Base-by-base conservation (phyloP, 2,888 invertebrate species). In the Nomada goodeniana region DNA sequence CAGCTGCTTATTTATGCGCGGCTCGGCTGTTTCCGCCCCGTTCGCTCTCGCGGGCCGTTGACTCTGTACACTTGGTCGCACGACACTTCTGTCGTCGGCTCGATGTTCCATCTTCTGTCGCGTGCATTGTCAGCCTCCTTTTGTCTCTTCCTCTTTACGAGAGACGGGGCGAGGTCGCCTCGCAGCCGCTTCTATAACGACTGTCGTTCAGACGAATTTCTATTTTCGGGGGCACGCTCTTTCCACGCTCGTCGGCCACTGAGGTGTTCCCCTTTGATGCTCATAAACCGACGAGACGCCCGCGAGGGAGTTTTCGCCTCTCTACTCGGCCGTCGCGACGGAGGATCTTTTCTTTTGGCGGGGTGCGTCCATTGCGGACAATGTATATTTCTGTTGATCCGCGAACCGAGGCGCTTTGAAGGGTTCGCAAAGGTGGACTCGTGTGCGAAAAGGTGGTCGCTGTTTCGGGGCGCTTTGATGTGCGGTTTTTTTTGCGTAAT, bases 1-100 rank as follows among this genome's bases (percentile, higher is more conserved):
- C 88, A 88, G 71, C 77, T 85, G 85, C 87, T 91, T 91, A 91
- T 91, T 91, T 91, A 91, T 90, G 89, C 86, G 82, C 84, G 82
- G 84, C 85, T 85, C 85, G 70, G 86, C 82, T 84, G 87, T 89
- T 91, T 91, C 91, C 91, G 90, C 89, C 88, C 88, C 88, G 88
- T 91, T 86, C 89, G 88, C 86, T 60, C 77, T 83, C 77, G 83
- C 89, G 89, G 91, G 89, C 85, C 91, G 86, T 91, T 91, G 90
- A 90, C 91, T 89, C 86, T 84, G 76, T 82, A 83, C 82, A 88
- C 89, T 89, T 87, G 76, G 83, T 83, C 86, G 80, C 85, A 81
- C 83, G 84, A 83, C 85, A 86, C 78, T 82, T 88, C 86, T 85
- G 89, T 89, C 83, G 85, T 84, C 82, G 81, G 26, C 74, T 52